phyloP scores from a whole-genome alignment of 1,140 invertebrate species.

The fruit fly (Drosophila melanogaster) region DNA sequence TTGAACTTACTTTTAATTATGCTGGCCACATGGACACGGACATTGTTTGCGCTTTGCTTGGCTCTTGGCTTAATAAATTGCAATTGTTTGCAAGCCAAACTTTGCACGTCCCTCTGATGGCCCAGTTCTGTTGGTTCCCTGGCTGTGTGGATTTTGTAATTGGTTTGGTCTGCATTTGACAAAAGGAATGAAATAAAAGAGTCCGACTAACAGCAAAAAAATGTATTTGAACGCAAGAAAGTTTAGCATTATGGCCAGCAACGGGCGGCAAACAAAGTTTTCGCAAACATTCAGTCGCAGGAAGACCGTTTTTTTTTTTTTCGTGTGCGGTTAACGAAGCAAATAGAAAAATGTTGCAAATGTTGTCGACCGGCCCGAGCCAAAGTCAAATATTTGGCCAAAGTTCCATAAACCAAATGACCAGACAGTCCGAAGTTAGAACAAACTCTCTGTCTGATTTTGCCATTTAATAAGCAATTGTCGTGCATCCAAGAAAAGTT shows the following conservation, averaged over 20 bases:
- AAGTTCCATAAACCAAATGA: constrained; percentile 70
- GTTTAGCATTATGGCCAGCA: constrained; percentile 74
- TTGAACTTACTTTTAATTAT: constrained; percentile 82
- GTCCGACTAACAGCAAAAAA: constrained; percentile 11
- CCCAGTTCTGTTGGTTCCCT: constrained; percentile 47
- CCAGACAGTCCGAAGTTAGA: constrained; percentile 24
- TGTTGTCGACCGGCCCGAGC: constrained; percentile 26
- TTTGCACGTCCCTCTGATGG: constrained; percentile 49
- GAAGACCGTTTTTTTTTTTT: constrained; percentile 30
- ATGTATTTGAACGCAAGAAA: constrained; percentile 55
- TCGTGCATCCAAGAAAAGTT: constrained; percentile 40
- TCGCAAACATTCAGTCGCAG: constrained; percentile 67
- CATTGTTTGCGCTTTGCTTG: constrained; percentile 67
- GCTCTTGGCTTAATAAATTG: constrained; percentile 80
- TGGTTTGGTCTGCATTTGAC: constrained; percentile 79
- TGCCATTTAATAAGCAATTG: constrained; percentile 47
- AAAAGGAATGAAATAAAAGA: constrained; percentile 55
- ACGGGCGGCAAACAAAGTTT: constrained; percentile 70
- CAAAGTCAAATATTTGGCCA: constrained; percentile 62
- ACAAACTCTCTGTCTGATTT: constrained; percentile 43
- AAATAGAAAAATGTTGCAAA: constrained; percentile 70
- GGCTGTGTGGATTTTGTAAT: constrained; percentile 69
- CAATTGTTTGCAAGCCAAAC: constrained; percentile 78
- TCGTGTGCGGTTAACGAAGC: constrained; percentile 78
- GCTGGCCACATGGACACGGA: constrained; percentile 64